phyloP scores from a whole-genome alignment of 2,797 vertebrate genomes.

The Pseudomugil gertrudae region DNA sequence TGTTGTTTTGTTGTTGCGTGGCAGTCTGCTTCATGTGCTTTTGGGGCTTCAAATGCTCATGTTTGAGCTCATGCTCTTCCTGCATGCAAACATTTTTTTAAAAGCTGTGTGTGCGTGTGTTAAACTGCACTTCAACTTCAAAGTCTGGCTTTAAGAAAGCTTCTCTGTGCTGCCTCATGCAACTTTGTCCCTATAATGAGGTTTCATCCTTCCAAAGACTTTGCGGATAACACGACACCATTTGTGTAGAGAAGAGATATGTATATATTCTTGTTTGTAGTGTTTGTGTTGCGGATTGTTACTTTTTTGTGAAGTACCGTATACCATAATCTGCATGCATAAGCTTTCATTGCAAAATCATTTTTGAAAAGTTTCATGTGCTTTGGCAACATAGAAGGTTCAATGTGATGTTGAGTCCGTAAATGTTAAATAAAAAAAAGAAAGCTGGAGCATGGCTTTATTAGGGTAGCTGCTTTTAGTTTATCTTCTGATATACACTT shows the following conservation, averaged over 20 bases:
- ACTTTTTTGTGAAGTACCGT: slow-evolving; percentile 25
- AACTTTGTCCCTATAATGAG: slow-evolving; percentile 66
- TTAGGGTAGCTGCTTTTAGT: too few species aligned
- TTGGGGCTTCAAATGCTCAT: slow-evolving; percentile 29
- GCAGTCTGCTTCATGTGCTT: slow-evolving; percentile 29
- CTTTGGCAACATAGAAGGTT: slow-evolving; percentile 10
- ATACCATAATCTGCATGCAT: slow-evolving; percentile 24
- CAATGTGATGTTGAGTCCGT: slow-evolving; percentile 24
- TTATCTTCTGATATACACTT: too few species aligned
- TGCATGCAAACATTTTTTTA: slow-evolving; percentile 48
- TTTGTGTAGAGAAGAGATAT: slow-evolving; percentile 43
- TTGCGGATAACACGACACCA: slow-evolving; percentile 62
- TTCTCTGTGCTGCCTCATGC: slow-evolving; percentile 60
- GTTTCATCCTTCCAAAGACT: slow-evolving; percentile 63
- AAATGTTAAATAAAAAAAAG: slow-evolving; percentile 7
- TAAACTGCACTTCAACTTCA: slow-evolving; percentile 62
- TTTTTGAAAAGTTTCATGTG: slow-evolving; percentile 23
- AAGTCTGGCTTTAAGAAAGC: slow-evolving; percentile 67
- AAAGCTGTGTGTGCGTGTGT: slow-evolving; percentile 8
- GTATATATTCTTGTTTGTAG: slow-evolving; percentile 41
- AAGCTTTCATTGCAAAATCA: slow-evolving; percentile 12
- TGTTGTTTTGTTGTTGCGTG: slow-evolving; percentile 54
- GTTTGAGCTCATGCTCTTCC: slow-evolving; percentile 33
- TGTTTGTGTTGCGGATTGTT: slow-evolving; percentile 27
- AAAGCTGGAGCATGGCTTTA: slow-evolving; percentile 19